Percentiles rank a stretch among this genome's conserved stretches.
phyloP scores from a whole-genome alignment of 2,888 invertebrate species.

The Acleris literana region DNA sequence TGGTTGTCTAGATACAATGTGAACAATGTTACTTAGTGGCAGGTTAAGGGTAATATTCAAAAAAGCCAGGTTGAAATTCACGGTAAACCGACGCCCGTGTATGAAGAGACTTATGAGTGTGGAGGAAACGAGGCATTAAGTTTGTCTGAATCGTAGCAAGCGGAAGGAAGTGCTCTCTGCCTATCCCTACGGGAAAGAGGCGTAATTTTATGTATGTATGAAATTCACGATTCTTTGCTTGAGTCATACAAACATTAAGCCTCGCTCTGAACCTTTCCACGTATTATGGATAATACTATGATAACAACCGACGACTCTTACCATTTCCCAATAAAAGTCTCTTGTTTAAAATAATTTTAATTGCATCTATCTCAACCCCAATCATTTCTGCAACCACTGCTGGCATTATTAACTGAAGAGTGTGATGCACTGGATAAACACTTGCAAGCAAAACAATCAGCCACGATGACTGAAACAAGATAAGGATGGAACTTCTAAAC shows the following conservation, averaged over 20 bases:
- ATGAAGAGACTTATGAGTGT: too few relatives aligned
- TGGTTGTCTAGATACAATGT: too few relatives aligned
- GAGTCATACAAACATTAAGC: neutral
- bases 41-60: too few relatives aligned
- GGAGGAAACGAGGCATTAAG: too few relatives aligned
- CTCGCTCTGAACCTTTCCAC: neutral
- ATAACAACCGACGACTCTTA: neutral
- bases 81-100: too few relatives aligned
- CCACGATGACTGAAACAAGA: neutral
- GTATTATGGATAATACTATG: neutral
- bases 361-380: neutral
- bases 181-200: too few relatives aligned
- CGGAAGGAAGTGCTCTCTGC: too few relatives aligned
- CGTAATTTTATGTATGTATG: too few relatives aligned
- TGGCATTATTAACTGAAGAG: neutral
- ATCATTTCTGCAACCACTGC: slow-evolving; percentile 1
- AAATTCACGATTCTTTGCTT: too few relatives aligned
- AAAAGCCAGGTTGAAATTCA: too few relatives aligned
- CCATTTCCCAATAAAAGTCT: neutral
- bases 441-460: neutral
- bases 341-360: neutral
- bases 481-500: neutral
- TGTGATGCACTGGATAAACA: neutral
- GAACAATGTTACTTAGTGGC: too few relatives aligned
- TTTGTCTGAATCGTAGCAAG: too few relatives aligned